These are phyloP conservation scores for Tanytarsus gracilentus DNA, from an alignment of 2,888 invertebrate species.

Conservation along the genomic window DNA sequence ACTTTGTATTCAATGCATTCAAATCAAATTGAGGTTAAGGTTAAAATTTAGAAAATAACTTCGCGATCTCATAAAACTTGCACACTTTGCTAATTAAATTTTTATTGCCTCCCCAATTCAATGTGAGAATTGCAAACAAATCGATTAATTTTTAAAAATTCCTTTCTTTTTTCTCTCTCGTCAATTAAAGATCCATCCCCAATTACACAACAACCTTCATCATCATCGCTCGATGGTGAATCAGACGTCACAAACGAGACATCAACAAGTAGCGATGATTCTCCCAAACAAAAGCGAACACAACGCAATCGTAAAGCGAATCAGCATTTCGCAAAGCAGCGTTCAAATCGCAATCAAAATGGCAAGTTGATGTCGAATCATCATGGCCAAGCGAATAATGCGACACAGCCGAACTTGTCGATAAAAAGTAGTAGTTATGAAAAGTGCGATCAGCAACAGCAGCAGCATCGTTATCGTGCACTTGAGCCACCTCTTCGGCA, in stretches of 20 bases:
- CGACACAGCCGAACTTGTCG: neutral
- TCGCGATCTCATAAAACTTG: too few species aligned
- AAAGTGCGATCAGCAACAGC: neutral
- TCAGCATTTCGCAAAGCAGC: conserved; percentile 8
- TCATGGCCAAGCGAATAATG: neutral
- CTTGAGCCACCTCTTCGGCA: conserved; percentile 41
- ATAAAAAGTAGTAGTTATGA: neutral
- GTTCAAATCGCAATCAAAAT: conserved; percentile 1
- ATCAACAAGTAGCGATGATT: conserved; percentile 26
- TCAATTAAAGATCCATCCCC: conserved; percentile 16
- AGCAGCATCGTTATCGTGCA: conserved; percentile 26
- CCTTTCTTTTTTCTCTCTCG: neutral
- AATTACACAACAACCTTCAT: conserved; percentile 19
- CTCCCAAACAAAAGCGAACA: conserved; percentile 21
- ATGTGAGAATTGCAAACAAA: neutral
- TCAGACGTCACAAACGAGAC: conserved; percentile 23
- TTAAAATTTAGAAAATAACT: too few species aligned
- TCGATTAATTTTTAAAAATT: neutral
- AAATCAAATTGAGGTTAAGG: too few species aligned
- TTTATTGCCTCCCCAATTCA: too few species aligned
- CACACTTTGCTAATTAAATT: too few species aligned
- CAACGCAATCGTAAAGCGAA: conserved; percentile 13
- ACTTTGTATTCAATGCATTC: too few species aligned
- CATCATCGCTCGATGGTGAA: conserved; percentile 8
- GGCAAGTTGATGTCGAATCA: neutral